Percentiles rank a stretch among this genome's conserved stretches.
Evolutionary conservation across 1,140 invertebrate species (phyloP).

Genomic region (Grapholita molesta): DNA sequence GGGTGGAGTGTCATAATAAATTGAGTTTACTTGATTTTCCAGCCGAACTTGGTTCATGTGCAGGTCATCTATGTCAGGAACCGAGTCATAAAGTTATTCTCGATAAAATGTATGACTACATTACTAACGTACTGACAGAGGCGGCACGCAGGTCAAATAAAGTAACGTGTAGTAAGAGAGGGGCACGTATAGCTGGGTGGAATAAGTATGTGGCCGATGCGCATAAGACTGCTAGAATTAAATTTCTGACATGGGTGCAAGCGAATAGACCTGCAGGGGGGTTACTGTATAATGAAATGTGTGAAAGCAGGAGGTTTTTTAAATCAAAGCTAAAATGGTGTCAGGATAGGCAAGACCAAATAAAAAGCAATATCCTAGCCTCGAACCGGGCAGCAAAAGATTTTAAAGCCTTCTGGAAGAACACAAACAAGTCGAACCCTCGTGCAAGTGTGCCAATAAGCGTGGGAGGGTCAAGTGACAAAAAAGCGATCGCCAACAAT

Average conservation of each 20-base stretch:
- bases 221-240: background rate
- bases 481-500: no score
- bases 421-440: no score
- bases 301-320: constrained; percentile 9
- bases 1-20: background rate
- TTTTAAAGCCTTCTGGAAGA: no score
- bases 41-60: background rate
- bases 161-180: background rate
- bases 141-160: background rate
- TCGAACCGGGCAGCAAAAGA: no score
- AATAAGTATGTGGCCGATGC: constrained; percentile 1
- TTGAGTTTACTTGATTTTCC: constrained; percentile 12
- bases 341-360: background rate
- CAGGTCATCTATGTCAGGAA: background rate
- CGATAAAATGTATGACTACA: constrained; percentile 6
- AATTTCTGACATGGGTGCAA: background rate
- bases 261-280: background rate
- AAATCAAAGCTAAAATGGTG: constrained; percentile 16
- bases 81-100: background rate
- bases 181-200: background rate
- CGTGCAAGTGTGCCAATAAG: no score
- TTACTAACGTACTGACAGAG: background rate
- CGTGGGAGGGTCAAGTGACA: no score
- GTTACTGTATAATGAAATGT: background rate
- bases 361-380: constrained; percentile 9